These are phyloP conservation scores for Hemicrepidius hirtus DNA, from an alignment of 2,888 invertebrate genomes.

Conservation along the genomic window DNA sequence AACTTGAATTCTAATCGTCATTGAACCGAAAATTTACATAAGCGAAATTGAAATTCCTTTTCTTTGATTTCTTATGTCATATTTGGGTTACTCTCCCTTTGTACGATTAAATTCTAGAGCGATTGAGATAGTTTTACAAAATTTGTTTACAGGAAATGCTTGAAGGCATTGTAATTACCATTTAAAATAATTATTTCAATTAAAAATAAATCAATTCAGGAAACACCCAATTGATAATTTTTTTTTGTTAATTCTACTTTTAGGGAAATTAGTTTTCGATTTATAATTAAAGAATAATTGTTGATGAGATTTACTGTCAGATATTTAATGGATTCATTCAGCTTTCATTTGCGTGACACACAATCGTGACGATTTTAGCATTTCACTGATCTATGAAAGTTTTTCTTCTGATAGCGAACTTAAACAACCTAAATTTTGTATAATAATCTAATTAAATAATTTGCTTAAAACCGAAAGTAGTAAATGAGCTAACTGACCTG, in stretches of 20 bases:
- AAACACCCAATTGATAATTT: no score
- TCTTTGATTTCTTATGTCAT: no score
- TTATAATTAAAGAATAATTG: neutral
- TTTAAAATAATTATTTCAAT: no score
- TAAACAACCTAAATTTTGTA: slow-evolving; percentile 4
- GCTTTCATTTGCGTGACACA: slow-evolving; percentile 24
- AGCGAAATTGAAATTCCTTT: no score
- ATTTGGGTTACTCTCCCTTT: no score
- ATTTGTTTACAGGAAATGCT: no score
- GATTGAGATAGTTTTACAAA: no score
- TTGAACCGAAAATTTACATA: no score
- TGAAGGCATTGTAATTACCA: no score
- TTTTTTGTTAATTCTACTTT: neutral
- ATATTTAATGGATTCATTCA: slow-evolving; percentile 6
- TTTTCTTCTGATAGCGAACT: neutral
- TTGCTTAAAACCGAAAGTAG: slow-evolving; percentile 14
- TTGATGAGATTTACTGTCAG: slow-evolving; percentile 15
- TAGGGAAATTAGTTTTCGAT: neutral
- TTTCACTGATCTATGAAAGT: slow-evolving; percentile 25
- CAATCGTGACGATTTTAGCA: slow-evolving; percentile 20
- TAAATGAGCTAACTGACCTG: neutral
- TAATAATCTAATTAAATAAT: slow-evolving; percentile 9
- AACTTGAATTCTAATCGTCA: neutral
- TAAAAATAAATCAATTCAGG: no score
- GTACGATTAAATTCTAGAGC: no score